Evolutionary conservation across 30 jellyfish, hydroid and myxozoan genomes (phyloP), one percentile per base, ranked within the genome.

Genomic region (Chrysaora quinquecirrha): DNA sequence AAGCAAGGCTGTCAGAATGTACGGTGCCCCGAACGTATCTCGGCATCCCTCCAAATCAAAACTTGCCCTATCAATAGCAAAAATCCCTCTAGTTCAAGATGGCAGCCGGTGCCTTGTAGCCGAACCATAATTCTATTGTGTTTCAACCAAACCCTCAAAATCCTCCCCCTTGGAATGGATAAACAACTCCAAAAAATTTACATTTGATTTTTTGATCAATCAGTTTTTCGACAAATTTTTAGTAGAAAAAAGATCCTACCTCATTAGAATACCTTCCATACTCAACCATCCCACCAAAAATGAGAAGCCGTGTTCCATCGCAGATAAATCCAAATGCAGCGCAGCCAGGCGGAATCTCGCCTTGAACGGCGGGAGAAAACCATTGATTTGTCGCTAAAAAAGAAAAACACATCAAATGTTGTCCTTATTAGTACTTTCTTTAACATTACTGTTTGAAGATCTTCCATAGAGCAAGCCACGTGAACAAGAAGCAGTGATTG

Each of bases 251-350:
- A 34, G 30, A 48, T 20, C 84, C 32, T 71, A 94, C 99, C 95
- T 94, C 99, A 58, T 94, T 94, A 31, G 99, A 94, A 81, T 94
- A 94, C 34, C 97, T 78, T 30, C 99, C 99, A 60, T 94, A 88
- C 72, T 94, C 99, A 7, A 88, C 97, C 97, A 94, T 94, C 28
- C 99, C 99, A 62, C 99, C 99, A 88, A 94, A 94, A n/a, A 94
- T 83, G 34, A 88, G 92, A 27, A 94, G 83, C 11, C 97, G 73
- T 14, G 97, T 86, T 25, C 99, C 97, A 89, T 88, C 97, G 71
- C 96, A 88, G 48, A 89, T 91, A 76, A 94, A 88, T 54, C 99
- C 99, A 73, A 75, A 94, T 16, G 99, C 99, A 52, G 99, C 99
- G 84, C 99, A 94, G 48, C 99, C 99, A 22, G 99, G 99, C 32